Conservation (phyloP, 2,888 invertebrate species). For the Hemaris fuciformis region DNA sequence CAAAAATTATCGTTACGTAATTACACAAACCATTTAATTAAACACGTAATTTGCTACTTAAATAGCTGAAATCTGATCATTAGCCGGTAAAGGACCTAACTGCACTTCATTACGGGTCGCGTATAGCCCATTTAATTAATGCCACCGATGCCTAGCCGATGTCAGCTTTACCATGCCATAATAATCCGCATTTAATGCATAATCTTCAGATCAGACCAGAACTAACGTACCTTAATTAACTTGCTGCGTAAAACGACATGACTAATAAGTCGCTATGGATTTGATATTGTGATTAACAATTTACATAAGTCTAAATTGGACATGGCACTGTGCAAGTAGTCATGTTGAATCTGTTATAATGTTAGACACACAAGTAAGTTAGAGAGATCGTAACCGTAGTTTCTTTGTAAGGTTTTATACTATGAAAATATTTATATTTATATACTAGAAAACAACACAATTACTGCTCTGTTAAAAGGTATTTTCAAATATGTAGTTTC, state of each 20-base stretch:
- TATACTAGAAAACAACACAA: too few relatives aligned
- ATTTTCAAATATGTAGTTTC: too few relatives aligned
- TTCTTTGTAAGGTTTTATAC: too few relatives aligned
- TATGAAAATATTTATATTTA: too few relatives aligned
- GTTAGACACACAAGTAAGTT: too few relatives aligned
- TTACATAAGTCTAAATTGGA: background rate
- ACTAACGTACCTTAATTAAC: conserved; percentile 18
- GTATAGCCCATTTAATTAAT: conserved; percentile 34
- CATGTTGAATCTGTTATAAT: background rate
- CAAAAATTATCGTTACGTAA: background rate
- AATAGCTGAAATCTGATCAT: background rate
- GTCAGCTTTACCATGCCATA: conserved; percentile 24
- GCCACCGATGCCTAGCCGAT: conserved; percentile 19
- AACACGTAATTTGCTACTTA: background rate
- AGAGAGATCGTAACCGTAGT: background rate
- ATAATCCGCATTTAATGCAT: conserved; percentile 23
- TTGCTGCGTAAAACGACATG: background rate
- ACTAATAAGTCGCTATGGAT: background rate
- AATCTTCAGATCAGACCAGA: conserved; percentile 4
- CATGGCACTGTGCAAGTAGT: background rate
- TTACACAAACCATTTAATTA: background rate
- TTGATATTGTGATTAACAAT: background rate
- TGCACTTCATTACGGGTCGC: conserved; percentile 23
- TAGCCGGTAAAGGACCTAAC: conserved; percentile 27
- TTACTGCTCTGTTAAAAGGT: too few relatives aligned